Evolutionary conservation across 2,888 invertebrate genomes (phyloP).

Genomic region (Allacma fusca): DNA sequence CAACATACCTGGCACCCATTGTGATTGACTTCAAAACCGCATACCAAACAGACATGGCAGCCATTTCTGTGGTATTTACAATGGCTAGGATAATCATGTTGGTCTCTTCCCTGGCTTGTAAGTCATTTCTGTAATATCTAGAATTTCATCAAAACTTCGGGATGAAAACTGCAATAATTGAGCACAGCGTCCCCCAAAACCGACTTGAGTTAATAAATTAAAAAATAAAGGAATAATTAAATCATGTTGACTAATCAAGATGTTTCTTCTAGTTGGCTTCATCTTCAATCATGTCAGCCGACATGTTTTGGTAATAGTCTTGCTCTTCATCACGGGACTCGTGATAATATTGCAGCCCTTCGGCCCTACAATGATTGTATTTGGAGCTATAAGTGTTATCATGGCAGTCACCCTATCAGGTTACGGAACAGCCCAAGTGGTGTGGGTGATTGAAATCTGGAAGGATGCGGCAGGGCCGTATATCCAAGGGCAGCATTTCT

Average conservation of each 20-base stretch:
- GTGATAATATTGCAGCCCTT: conserved; percentile 41
- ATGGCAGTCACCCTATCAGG: conserved; percentile 44
- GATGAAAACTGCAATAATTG: no score
- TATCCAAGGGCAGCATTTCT: conserved; percentile 54
- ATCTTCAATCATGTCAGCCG: conserved; percentile 48
- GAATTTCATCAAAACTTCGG: no score
- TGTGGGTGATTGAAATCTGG: conserved; percentile 57
- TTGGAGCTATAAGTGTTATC: conserved; percentile 42
- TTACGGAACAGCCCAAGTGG: conserved; percentile 53
- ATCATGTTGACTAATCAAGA: no score
- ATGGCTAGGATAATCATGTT: conserved; percentile 35
- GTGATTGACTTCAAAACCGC: conserved; percentile 46
- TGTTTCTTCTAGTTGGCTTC: conserved; percentile 38
- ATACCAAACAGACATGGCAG: conserved; percentile 45
- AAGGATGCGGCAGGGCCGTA: conserved; percentile 46
- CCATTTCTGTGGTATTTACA: conserved; percentile 52
- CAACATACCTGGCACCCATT: conserved; percentile 45
- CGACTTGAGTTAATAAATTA: no score
- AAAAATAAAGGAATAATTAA: no score
- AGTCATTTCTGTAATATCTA: conserved; percentile 5
- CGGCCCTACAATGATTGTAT: conserved; percentile 34
- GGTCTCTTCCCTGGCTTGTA: conserved; percentile 12
- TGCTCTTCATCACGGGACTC: conserved; percentile 40
- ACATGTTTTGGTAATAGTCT: conserved; percentile 38
- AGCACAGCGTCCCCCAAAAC: no score